Evolutionary conservation across 2,888 invertebrate species (phyloP), one percentile per base, ranked within the genome.

Genomic region (Yponomeuta plumbellus): DNA sequence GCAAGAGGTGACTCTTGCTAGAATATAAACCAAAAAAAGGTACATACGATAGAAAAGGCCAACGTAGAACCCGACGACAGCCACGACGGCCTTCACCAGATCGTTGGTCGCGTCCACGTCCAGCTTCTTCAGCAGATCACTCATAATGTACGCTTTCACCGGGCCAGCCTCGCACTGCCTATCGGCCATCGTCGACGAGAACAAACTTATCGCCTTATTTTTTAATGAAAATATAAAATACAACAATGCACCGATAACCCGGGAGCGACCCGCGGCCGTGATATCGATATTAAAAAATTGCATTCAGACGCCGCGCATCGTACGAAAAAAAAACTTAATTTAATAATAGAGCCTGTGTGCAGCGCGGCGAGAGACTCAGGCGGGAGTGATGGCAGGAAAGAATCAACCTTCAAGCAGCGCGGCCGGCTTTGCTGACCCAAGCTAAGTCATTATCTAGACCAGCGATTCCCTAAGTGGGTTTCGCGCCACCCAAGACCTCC

Each of bases 81-180:
- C 85, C 6, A 87, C 77, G 3, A 80, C 79, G 23, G 87, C 73
- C 71, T 89, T 85, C 52, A 86, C 83, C 69, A 85, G 78, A 74
- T 89, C 88, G 71, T 84, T 86, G 22, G 81, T 83, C 1, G 82
- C 80, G 57, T 88, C 85, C 61, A 81, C 76, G 72, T 88, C 83
- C 62, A 88, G 84, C 71, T 83, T 89, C 75, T 86, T 87, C 76
- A 88, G 77, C 64, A 89, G 71, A 74, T 89, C 88, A 84, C 90
- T 90, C 90, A 90, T 90, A 78, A 89, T 88, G 86, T 83, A 87
- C 70, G 85, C 82, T 78, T 85, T 89, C 72, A 84, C 81, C 65
- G 81, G 80, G 70, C 85, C 72, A 68, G 84, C 83, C 70, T 75
- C 82, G 70, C 89, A 91, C 85, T 88, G 84, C 74, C 74, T 82